Percentiles rank a stretch among this genome's conserved stretches.
These are phyloP conservation scores for Leucoma salicis DNA, from an alignment of 2,888 invertebrate species.

Conservation along the genomic window DNA sequence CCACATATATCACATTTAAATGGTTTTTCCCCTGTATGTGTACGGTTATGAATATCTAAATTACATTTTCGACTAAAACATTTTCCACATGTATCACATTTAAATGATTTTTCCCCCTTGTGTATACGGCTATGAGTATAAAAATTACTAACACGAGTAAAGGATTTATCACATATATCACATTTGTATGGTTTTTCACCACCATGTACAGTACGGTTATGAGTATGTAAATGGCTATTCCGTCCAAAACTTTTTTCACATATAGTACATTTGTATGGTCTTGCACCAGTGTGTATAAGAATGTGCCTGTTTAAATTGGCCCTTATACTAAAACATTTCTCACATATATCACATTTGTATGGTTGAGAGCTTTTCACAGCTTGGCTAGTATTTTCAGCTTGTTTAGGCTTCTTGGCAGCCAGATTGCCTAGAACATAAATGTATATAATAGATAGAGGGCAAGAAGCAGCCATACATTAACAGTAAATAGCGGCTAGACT, in stretches of 20 bases:
- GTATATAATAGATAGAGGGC: too few relatives aligned
- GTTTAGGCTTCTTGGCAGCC: too few relatives aligned
- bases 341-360: not conserved
- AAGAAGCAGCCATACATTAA: too few relatives aligned
- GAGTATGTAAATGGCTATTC: not conserved
- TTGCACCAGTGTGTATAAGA: not conserved
- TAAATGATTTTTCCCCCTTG: not conserved
- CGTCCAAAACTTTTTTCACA: not conserved
- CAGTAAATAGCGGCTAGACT: too few relatives aligned
- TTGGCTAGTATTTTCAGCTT: not conserved
- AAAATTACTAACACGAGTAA: not conserved
- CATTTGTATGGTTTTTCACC: not conserved
- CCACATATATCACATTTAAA: too few relatives aligned
- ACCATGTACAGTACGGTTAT: not conserved
- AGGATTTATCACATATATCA: not conserved
- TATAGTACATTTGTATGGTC: not conserved
- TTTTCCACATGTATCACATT: not conserved
- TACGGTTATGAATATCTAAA: not conserved
- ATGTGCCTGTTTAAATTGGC: not conserved
- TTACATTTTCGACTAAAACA: not conserved
- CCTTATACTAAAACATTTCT: not conserved
- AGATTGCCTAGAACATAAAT: too few relatives aligned
- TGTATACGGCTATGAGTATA: not conserved
- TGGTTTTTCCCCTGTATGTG: not conserved
- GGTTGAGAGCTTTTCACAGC: not conserved